Evolutionary conservation across 2,888 invertebrate genomes (phyloP), one percentile per base, ranked within the genome.

Genomic region (Stenchaetothrips biformis): DNA sequence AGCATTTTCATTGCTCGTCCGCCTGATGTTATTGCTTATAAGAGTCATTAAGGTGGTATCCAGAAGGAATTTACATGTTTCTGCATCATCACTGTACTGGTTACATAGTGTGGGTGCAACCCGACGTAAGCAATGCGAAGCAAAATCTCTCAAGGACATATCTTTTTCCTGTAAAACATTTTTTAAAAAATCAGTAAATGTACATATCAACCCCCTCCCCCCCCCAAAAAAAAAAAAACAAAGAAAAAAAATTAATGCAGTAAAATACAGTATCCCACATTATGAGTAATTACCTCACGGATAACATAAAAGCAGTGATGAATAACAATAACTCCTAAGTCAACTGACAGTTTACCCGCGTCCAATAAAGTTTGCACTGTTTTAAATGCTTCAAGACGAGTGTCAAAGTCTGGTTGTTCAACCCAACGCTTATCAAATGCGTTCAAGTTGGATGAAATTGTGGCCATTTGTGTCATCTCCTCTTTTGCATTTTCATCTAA

Each of bases 381-480:
- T 84, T 91, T 92, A 84, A 95, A 95, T 0, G 94, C 94, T 80
- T 93, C 91, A 37, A 97, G 88, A 83, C 98, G 90, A 83, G 90
- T 90, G 82, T 94, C 92, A 84, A 94, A 97, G 87, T 98, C 96
- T 0, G 98, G 97, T 85, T 98, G 97, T 84, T 98, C 97, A n/a
- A 98, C 90, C 92, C 94, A 94, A 82, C 92, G 91, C 78, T 90
- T 90, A 87, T 98, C 94, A 90, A 92, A 97, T 0, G 97, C 92
- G 87, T 98, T 98, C 84, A 98, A 89, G 86, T 93, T 91, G 7
- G 86, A 85, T 3, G 94, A 87, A 18, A 93, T 85, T 18, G 88
- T 86, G 0, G 90, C 88, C 80, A 90, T 88, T 80, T 89, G 88
- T 77, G 88, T 88, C 79, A 92, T 84, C 62, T 87, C 83, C 16